Conservation (phyloP, 1,140 invertebrate genomes). For the Neodiprion virginianus region DNA sequence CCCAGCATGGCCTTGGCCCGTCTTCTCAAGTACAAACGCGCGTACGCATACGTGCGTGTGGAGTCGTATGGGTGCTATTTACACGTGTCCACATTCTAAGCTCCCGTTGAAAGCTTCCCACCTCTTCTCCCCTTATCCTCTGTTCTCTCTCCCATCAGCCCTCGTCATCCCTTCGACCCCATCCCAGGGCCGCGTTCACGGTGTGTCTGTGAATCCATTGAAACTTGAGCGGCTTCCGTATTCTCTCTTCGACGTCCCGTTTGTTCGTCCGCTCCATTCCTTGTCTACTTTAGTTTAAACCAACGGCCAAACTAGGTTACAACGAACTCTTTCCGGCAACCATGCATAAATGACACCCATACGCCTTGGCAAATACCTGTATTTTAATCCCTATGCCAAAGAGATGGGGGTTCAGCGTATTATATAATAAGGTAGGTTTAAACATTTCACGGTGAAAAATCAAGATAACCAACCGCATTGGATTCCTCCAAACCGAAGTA, state of each 20-base stretch:
- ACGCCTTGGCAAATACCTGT: too few species aligned
- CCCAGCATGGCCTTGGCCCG: background rate
- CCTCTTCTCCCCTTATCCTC: background rate
- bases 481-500: too few species aligned
- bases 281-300: background rate
- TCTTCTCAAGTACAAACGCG: background rate
- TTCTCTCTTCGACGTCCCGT: background rate
- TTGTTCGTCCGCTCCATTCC: background rate
- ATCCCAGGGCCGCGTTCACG: slow-evolving; percentile 1
- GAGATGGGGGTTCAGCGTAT: too few species aligned
- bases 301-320: background rate
- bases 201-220: slow-evolving; percentile 1
- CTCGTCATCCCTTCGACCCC: background rate
- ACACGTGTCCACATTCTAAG: background rate
- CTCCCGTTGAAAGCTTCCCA: background rate
- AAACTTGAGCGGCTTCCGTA: slow-evolving; percentile 4
- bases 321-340: too few species aligned
- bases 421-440: too few species aligned
- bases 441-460: too few species aligned
- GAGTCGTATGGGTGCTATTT: too few species aligned
- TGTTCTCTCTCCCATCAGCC: background rate
- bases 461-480: too few species aligned
- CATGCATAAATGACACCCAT: too few species aligned
- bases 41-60: background rate
- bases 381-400: too few species aligned